Evolutionary conservation across 92 coral and sea anemone genomes (phyloP).

Genomic region (Paramuricea clavata): DNA sequence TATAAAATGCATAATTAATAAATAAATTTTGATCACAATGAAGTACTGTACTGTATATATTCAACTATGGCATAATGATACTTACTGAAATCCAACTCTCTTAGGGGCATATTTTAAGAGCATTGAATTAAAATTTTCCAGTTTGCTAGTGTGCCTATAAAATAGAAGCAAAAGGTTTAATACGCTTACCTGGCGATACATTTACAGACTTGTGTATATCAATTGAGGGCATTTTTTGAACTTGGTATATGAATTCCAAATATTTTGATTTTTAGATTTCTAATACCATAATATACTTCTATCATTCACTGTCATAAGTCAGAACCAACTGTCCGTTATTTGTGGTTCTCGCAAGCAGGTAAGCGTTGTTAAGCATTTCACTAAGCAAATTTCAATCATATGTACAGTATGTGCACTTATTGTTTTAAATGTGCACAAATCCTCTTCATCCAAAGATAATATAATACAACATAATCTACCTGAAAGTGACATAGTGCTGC

Average conservation of each 20-base stretch:
- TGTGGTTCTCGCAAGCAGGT: too few relatives aligned
- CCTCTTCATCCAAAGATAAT: neutral
- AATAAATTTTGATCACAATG: neutral
- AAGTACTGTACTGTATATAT: neutral
- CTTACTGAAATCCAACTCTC: conserved; percentile 48
- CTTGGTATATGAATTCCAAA: too few relatives aligned
- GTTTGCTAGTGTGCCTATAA: conserved; percentile 56
- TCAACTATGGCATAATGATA: neutral
- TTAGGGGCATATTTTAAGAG: conserved; percentile 57
- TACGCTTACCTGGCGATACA: too few relatives aligned
- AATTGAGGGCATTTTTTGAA: too few relatives aligned
- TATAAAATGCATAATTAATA: neutral
- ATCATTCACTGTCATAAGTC: too few relatives aligned
- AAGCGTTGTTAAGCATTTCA: too few relatives aligned
- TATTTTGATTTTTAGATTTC: too few relatives aligned
- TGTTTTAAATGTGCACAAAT: too few relatives aligned
- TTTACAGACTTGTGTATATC: too few relatives aligned
- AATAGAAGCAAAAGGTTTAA: neutral
- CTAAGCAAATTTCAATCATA: neutral
- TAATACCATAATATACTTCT: too few relatives aligned
- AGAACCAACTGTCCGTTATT: too few relatives aligned
- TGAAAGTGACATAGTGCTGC: neutral
- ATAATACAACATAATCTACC: neutral
- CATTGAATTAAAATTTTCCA: conserved; percentile 61
- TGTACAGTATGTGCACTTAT: too few relatives aligned